Evolutionary conservation across 2,113 vertebrate species (phyloP).

Genomic region (Poecilia latipinna): DNA sequence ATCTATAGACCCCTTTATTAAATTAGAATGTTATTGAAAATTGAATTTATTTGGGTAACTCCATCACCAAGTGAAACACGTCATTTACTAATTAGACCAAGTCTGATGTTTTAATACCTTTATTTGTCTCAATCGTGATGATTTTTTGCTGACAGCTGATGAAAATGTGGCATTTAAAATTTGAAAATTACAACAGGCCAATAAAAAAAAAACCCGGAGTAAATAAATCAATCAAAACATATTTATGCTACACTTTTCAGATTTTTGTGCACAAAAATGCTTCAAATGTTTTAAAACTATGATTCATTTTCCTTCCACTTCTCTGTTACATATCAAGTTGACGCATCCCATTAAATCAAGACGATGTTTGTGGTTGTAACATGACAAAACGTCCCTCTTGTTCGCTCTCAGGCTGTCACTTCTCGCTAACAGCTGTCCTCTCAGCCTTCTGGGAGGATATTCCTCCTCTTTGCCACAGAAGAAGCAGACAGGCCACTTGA

Average conservation of each 20-base stretch:
- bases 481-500: constrained; percentile 40
- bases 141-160: too few relatives aligned
- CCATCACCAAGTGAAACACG: too few relatives aligned
- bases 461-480: constrained; percentile 62
- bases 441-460: constrained; percentile 73
- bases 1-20: not conserved
- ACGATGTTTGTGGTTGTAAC: not conserved
- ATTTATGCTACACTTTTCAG: not conserved
- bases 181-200: too few relatives aligned
- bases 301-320: not conserved
- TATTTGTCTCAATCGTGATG: too few relatives aligned
- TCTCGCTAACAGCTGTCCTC: constrained; percentile 74
- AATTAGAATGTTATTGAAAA: too few relatives aligned
- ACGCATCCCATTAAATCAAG: not conserved
- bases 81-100: too few relatives aligned
- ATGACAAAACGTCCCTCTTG: constrained; percentile 5
- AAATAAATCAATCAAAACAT: not conserved
- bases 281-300: not conserved
- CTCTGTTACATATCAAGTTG: not conserved
- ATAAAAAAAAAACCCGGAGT: not conserved
- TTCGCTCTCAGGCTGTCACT: constrained; percentile 52
- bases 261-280: not conserved
- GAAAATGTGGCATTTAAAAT: too few relatives aligned
- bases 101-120: too few relatives aligned
- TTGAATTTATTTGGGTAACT: too few relatives aligned